Evolutionary conservation across 2,797 vertebrate genomes (phyloP), one percentile per base, ranked within the genome.

Genomic region (Lerista edwardsae): DNA sequence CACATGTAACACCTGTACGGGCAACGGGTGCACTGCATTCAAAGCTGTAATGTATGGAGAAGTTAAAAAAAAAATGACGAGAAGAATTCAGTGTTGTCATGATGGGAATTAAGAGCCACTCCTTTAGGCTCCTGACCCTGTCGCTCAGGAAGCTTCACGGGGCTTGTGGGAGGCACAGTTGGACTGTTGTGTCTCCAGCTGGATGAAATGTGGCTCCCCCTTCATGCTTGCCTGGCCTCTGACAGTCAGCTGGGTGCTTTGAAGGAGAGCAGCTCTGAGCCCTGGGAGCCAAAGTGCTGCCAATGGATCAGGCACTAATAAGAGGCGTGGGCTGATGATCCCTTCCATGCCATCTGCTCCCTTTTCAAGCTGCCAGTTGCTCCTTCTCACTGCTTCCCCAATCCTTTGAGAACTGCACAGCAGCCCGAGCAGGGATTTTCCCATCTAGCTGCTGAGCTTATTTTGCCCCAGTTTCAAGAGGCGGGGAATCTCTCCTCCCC

Each of bases 341-440:
- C 83, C 27, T 73, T 73, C 78, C 83, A 81, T 67, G 79, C 83
- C 86, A 81, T 77, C 83, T 87, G 86, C 59, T 84, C 34, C 57
- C 36, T 36, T 64, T 76, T 57, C 77, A 75, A 71, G 31, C 62
- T 84, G 82, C 72, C 34, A 55, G 44, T 76, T 64, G 73, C 78
- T 47, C 75, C 47, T 59, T 74, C 75, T 67, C 51, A n/a, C n/a
- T 77, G 73, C 75, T 72, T 31, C 51, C 62, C 29, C 25, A 62
- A 39, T 61, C 25, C 34, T 72, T 34, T 34, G 57, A 27, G 57
- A 80, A 76, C 19, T 14, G 29, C 55, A 21, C 68, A 71, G 64
- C 73, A 64, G 47, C 57, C 67, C 47, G 25, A 65, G 44, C 29
- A 36, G 78, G 57, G 39, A 64, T 34, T 76, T 55, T 76, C 39